phyloP scores from a whole-genome alignment of 64 coral and sea anemone species.

The Montipora foliosa region DNA sequence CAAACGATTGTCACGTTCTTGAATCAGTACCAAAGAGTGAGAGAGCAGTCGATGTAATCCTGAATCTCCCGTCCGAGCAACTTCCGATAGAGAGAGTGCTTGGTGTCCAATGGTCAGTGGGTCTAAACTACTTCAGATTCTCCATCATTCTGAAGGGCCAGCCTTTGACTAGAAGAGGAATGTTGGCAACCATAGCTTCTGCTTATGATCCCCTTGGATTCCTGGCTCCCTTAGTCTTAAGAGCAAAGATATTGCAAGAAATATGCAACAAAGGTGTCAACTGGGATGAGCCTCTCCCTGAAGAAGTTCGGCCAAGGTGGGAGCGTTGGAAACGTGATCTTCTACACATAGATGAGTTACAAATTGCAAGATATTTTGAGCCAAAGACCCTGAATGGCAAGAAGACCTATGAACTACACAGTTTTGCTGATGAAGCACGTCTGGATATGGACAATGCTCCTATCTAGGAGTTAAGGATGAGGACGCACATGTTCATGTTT shows the following conservation, averaged over 20 bases:
- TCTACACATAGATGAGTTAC: neutral
- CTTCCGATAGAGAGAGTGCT: neutral
- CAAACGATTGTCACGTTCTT: neutral
- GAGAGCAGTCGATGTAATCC: neutral
- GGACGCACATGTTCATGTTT: neutral
- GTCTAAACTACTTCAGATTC: neutral
- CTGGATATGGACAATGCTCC: constrained; percentile 38
- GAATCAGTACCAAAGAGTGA: constrained; percentile 11
- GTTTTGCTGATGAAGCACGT: neutral
- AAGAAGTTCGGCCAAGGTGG: constrained; percentile 25
- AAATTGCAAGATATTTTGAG: constrained; percentile 5
- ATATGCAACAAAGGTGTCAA: neutral
- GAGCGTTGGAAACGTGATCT: constrained; percentile 6
- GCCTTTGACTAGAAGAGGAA: neutral
- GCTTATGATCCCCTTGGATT: constrained; percentile 49
- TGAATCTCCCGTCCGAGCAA: neutral
- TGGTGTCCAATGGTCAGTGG: constrained; percentile 15
- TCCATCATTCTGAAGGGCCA: neutral
- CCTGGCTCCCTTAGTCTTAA: constrained; percentile 33
- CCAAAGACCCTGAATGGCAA: constrained; percentile 4
- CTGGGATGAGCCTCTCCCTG: constrained; percentile 28
- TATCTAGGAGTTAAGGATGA: constrained; percentile 9
- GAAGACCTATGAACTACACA: constrained; percentile 28
- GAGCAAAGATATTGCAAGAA: constrained; percentile 13
- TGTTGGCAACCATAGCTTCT: constrained; percentile 4